Evolutionary conservation across 2,797 vertebrate genomes (phyloP).

Genomic region (Chaenodraco wilsoni): DNA sequence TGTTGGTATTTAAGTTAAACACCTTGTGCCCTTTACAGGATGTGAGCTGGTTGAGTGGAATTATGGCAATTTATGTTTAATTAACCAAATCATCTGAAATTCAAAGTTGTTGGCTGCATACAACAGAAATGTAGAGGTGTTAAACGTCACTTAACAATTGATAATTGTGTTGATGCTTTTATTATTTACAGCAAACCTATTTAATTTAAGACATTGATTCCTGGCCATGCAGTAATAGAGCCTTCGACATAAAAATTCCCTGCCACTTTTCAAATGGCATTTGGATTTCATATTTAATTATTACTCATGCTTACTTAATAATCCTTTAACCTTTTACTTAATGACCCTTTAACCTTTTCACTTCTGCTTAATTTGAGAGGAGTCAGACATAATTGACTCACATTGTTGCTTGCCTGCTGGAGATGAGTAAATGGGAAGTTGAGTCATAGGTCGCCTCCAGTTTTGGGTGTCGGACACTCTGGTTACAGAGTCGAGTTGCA

Average conservation of each 20-base stretch:
- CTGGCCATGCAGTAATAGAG: neutral
- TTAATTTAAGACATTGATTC: neutral
- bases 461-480: constrained; percentile 31
- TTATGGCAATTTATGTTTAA: too few species aligned
- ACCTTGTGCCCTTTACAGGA: too few species aligned
- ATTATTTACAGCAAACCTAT: neutral
- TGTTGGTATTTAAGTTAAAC: too few species aligned
- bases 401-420: neutral
- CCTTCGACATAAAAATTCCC: neutral
- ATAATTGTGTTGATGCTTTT: neutral
- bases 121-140: neutral
- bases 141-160: neutral
- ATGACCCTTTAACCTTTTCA: constrained; percentile 8
- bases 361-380: constrained; percentile 1
- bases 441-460: constrained; percentile 25
- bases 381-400: constrained; percentile 4
- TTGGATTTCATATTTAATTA: constrained; percentile 1
- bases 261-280: neutral
- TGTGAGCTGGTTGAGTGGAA: too few species aligned
- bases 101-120: too few species aligned
- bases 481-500: constrained; percentile 36
- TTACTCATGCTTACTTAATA: neutral
- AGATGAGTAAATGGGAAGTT: constrained; percentile 12
- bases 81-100: too few species aligned
- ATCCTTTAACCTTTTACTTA: neutral